These are phyloP conservation scores for Pinctada fucata DNA, from an alignment of 2,888 invertebrate genomes.

Conservation along the genomic window DNA sequence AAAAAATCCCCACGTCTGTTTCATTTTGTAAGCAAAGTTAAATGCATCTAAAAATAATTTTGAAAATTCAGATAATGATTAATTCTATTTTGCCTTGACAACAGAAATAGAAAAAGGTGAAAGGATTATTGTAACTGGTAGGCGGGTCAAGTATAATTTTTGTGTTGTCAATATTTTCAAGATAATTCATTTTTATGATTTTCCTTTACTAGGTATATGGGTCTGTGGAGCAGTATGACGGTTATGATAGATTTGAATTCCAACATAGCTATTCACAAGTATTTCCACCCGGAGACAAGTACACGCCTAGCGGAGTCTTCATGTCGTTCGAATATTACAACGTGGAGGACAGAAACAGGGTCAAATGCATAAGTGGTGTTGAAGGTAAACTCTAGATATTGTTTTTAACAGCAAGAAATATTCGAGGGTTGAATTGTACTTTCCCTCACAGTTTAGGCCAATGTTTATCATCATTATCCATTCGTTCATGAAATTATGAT, in stretches of 20 bases:
- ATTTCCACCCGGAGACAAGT: slow-evolving; percentile 91
- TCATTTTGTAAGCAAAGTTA: too few species aligned
- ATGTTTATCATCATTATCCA: not conserved
- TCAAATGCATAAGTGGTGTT: slow-evolving; percentile 95
- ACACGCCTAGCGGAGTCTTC: slow-evolving; percentile 93
- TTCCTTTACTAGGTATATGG: slow-evolving; percentile 85
- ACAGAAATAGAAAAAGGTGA: too few species aligned
- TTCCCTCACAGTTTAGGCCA: not conserved
- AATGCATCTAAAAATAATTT: too few species aligned
- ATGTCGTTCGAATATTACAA: slow-evolving; percentile 99
- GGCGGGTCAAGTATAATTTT: too few species aligned
- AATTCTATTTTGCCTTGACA: too few species aligned
- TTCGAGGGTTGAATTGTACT: not conserved
- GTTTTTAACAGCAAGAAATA: not conserved
- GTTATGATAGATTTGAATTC: slow-evolving; percentile 92
- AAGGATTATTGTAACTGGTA: too few species aligned
- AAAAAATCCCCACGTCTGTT: too few species aligned
- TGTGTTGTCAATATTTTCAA: too few species aligned
- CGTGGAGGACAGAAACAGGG: slow-evolving; percentile 95
- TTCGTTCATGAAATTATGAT: too few species aligned
- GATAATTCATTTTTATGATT: too few species aligned
- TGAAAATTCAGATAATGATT: too few species aligned
- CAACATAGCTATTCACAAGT: slow-evolving; percentile 95
- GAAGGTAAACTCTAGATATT: slow-evolving; percentile 82
- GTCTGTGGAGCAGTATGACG: slow-evolving; percentile 82